Base-by-base conservation (phyloP, 2,888 invertebrate genomes). In the Andrena hattorfiana region DNA sequence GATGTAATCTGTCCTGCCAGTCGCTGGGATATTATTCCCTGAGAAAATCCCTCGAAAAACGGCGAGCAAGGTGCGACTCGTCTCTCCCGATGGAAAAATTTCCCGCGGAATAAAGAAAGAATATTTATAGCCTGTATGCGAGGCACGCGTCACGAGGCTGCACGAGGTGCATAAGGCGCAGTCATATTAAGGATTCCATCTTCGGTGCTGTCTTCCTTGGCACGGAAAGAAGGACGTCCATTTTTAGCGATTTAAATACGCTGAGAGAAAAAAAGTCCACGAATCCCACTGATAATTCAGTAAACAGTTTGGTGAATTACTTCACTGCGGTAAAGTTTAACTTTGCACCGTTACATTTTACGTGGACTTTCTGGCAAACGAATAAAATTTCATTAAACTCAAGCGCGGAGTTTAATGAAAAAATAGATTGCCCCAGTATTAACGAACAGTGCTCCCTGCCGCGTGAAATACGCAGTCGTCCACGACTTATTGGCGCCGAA, bases 91-190 rank as follows among this genome's bases (percentile, higher is more conserved):
- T 51, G 51, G 28, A 5, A 35, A 59, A 49, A 59, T 59, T 77
- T 51, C 28, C 23, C 23, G 5, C 1, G 35, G 13, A 23, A 60
- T 64, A 59, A 77, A 77, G 66, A 60, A 62, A 16, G 42, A 42
- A 20, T 68, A 78, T 78, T 78, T 68, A 78, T 63, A 60, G 59
- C 48, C 2, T 1, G 5, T 28, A 54, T 16, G 28, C 32, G 8
- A 16, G 16, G 20, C 23, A 42, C 35, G 69, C 28, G 35, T 56
- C n/a, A 64, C 4, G 26, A 16, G 54, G 42, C 13, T n/a, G 76
- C 42, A 56, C 13, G 35, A 59, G 30, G 5, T 23, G 62, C 54
- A 26, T 54, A 62, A 78, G 35, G 77, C 2, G 30, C 23, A 23
- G 73, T 30, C 56, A 42, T 28, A 48, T 54, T 30, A 30, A 67